These are phyloP conservation scores for Drosophila sp. DNA, from an alignment of 1,140 invertebrate genomes.

Conservation along the genomic window DNA sequence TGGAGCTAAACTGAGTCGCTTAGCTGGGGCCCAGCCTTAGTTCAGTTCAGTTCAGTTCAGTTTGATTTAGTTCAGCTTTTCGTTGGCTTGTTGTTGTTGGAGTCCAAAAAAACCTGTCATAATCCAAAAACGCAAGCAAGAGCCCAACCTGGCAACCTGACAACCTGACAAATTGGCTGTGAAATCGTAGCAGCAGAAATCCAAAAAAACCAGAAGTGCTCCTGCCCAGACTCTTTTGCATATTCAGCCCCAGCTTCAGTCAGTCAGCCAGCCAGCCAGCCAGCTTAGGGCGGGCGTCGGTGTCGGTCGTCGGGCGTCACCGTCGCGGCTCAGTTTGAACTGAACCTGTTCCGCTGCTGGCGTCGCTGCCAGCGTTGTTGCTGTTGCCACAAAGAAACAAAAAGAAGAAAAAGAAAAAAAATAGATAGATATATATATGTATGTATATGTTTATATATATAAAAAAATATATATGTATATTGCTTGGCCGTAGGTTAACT, in stretches of 20 bases:
- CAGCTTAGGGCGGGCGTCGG: slow-evolving; percentile 14
- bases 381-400: slow-evolving; percentile 44
- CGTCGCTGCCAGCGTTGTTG: slow-evolving; percentile 23
- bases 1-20: background rate
- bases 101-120: slow-evolving; percentile 57
- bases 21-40: slow-evolving; percentile 6
- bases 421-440: background rate
- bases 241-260: slow-evolving; percentile 31
- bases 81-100: slow-evolving; percentile 9
- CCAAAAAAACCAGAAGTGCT: slow-evolving; percentile 53
- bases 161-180: slow-evolving; percentile 58
- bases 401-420: background rate
- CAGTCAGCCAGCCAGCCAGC: slow-evolving; percentile 19
- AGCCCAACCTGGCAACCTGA: slow-evolving; percentile 35
- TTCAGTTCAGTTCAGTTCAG: slow-evolving; percentile 5
- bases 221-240: slow-evolving; percentile 45
- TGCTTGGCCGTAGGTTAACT: slow-evolving; percentile 80
- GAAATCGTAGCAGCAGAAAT: slow-evolving; percentile 25
- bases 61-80: slow-evolving; percentile 3
- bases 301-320: slow-evolving; percentile 2
- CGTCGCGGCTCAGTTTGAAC: slow-evolving; percentile 40
- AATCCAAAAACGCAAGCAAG: slow-evolving; percentile 47
- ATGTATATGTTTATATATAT: background rate
- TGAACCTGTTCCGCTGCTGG: slow-evolving; percentile 57
- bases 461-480: slow-evolving; percentile 40